Percentiles rank a stretch among this genome's conserved stretches.
These are phyloP conservation scores for Mus musculus DNA, from an alignment of 2,113 vertebrate species.

Conservation along the genomic window GRCm39 chr6:71575001-71575500, in stretches of 20 bases:
- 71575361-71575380: neutral
- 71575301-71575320: neutral
- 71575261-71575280: neutral
- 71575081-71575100: neutral
- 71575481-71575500: slow-evolving; percentile 17
- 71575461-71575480: slow-evolving; percentile 21
- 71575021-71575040: neutral
- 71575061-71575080: neutral
- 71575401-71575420: neutral
- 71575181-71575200: neutral
- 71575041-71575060: neutral
- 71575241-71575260: neutral
- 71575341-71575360: neutral
- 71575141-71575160: neutral
- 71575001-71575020: neutral
- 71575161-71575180: neutral
- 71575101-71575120: neutral
- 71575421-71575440: neutral
- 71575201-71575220: neutral
- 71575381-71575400: neutral
- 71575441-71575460: slow-evolving; percentile 42
- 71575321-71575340: neutral
- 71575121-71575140: neutral
- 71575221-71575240: neutral
- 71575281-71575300: neutral